Evolutionary conservation across 2,888 invertebrate genomes (phyloP).

Genomic region (Mayetiola destructor): DNA sequence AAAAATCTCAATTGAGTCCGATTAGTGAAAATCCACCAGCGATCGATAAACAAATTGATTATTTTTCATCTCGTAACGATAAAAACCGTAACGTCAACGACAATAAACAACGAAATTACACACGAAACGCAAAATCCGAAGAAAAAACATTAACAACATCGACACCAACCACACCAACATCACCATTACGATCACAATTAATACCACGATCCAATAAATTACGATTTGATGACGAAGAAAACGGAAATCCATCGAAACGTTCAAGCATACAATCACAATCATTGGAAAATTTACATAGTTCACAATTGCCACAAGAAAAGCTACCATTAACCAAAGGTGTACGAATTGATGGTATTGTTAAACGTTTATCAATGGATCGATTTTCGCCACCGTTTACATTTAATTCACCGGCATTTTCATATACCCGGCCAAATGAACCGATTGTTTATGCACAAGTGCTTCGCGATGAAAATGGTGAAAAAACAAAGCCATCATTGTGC

Average conservation of each 20-base stretch:
- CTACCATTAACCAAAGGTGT: conserved; percentile 53
- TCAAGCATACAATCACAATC: conserved; percentile 34
- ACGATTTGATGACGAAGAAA: neutral
- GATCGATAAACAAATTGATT: conserved; percentile 51
- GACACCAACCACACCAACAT: neutral
- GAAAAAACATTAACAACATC: neutral
- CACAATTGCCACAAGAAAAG: conserved; percentile 53
- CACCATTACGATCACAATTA: neutral
- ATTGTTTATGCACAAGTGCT: conserved; percentile 68
- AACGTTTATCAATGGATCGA: conserved; percentile 56
- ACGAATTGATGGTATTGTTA: conserved; percentile 63
- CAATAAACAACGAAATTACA: neutral
- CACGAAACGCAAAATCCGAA: neutral
- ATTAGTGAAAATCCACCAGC: conserved; percentile 60
- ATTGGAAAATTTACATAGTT: conserved; percentile 52
- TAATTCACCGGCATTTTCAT: conserved; percentile 68
- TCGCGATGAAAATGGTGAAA: conserved; percentile 30
- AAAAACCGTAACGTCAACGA: conserved; percentile 27
- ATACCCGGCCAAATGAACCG: conserved; percentile 44
- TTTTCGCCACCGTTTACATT: conserved; percentile 53
- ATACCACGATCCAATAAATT: neutral
- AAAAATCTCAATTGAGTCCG: conserved; percentile 58
- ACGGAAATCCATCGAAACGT: neutral
- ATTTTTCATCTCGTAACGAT: neutral
- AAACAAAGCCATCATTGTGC: conserved; percentile 33